Evolutionary conservation across 2,113 vertebrate species (phyloP).

Genomic region (Miniopterus natalensis): DNA sequence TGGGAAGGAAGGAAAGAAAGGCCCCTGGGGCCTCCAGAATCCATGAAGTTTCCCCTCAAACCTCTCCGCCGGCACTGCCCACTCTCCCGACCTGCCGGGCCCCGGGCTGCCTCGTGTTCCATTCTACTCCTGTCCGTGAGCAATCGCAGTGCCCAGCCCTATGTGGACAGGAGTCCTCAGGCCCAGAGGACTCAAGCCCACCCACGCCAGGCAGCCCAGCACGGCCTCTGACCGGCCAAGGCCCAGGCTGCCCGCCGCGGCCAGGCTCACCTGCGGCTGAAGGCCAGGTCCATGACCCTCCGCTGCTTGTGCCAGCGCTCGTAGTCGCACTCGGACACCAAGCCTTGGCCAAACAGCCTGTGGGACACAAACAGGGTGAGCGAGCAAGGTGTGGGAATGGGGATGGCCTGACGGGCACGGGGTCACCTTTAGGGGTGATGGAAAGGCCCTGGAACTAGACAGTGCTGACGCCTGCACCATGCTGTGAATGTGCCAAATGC

Average conservation of each 20-base stretch:
- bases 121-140: not conserved
- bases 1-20: not conserved
- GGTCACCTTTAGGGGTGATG: rapidly evolving
- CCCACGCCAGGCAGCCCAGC: not conserved
- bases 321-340: slow-evolving; percentile 90
- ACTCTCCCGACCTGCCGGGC: too few species aligned
- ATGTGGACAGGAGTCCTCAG: not conserved
- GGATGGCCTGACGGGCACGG: rapidly evolving
- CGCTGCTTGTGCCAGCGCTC: slow-evolving; percentile 94
- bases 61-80: not conserved
- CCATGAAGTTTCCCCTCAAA: not conserved
- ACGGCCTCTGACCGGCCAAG: rapidly evolving
- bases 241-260: rapidly evolving
- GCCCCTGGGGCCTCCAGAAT: not conserved
- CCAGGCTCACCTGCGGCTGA: slow-evolving; percentile 91
- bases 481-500: rapidly evolving
- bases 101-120: not conserved
- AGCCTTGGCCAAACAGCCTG: slow-evolving; percentile 93
- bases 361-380: not conserved
- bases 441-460: not conserved
- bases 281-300: slow-evolving; percentile 94
- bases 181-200: not conserved
- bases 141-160: not conserved
- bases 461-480: rapidly evolving
- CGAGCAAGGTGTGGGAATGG: not conserved